Conservation (phyloP, 2,888 invertebrate species). For the Plutella xylostella region DNA sequence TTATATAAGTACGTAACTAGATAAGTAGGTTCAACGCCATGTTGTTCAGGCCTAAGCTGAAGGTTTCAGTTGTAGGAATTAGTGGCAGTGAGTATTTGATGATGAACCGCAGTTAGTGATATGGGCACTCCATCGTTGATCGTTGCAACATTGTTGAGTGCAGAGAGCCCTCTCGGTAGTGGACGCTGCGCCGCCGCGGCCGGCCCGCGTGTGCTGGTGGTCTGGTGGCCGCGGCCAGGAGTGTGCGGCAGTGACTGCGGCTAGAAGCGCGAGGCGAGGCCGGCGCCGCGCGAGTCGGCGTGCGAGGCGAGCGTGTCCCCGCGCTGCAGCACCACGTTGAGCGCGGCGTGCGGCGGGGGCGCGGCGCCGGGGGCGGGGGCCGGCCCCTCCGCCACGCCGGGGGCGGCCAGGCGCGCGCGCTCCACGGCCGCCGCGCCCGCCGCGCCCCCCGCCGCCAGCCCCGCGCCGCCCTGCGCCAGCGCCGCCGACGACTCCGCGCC, state of each 20-base stretch:
- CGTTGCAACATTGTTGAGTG: too few species aligned
- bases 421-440: constrained; percentile 24
- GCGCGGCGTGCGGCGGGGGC: constrained; percentile 45
- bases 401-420: constrained; percentile 26
- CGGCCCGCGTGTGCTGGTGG: constrained; percentile 10
- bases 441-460: constrained; percentile 23
- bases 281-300: constrained; percentile 80
- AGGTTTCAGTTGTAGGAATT: too few species aligned
- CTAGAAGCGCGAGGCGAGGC: constrained; percentile 74
- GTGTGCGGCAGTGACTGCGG: constrained; percentile 4
- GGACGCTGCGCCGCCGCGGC: constrained; percentile 7
- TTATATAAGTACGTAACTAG: too few species aligned
- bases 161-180: too few species aligned
- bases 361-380: constrained; percentile 15
- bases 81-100: too few species aligned
- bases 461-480: constrained; percentile 31
- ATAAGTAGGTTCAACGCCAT: too few species aligned
- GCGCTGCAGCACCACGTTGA: constrained; percentile 75
- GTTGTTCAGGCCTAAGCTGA: too few species aligned
- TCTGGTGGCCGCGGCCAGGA: constrained; percentile 3
- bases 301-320: constrained; percentile 75
- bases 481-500: constrained; percentile 42
- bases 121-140: too few species aligned
- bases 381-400: constrained; percentile 18
- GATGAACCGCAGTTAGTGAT: too few species aligned